Conservation (phyloP, 2,888 invertebrate species). For the Torymus tubicola region DNA sequence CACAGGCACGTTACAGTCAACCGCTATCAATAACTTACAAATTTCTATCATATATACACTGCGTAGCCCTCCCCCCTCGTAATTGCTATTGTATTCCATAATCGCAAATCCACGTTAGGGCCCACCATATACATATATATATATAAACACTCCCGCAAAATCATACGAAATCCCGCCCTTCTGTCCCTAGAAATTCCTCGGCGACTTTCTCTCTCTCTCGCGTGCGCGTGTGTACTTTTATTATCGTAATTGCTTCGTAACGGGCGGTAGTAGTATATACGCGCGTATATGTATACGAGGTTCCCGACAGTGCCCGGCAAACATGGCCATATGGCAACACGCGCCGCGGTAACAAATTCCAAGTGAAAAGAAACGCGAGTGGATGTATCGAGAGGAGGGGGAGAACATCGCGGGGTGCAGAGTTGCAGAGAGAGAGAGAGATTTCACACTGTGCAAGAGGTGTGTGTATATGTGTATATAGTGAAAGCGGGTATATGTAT, state of each 20-base stretch:
- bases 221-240: constrained; percentile 47
- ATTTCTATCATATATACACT: constrained; percentile 12
- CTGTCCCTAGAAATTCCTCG: constrained; percentile 14
- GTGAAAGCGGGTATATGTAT: not conserved
- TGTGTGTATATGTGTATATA: too few relatives aligned
- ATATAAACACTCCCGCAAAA: not conserved
- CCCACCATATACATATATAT: not conserved
- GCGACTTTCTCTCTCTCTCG: constrained; percentile 27
- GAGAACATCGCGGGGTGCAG: not conserved
- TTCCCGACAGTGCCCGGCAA: constrained; percentile 61
- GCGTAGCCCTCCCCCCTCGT: constrained; percentile 20
- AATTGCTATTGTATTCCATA: constrained; percentile 30
- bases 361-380: not conserved
- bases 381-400: not conserved
- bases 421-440: not conserved
- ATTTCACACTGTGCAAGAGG: too few relatives aligned
- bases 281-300: not conserved
- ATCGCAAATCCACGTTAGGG: not conserved
- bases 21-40: constrained; percentile 21
- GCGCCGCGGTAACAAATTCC: constrained; percentile 56
- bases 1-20: constrained; percentile 5
- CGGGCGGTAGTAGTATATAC: constrained; percentile 57
- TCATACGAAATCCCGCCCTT: constrained; percentile 1
- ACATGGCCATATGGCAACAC: constrained; percentile 72
- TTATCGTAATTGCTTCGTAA: constrained; percentile 73